Base-by-base conservation (phyloP, 2,797 vertebrate genomes). In the Neosilurus mollespiculum region DNA sequence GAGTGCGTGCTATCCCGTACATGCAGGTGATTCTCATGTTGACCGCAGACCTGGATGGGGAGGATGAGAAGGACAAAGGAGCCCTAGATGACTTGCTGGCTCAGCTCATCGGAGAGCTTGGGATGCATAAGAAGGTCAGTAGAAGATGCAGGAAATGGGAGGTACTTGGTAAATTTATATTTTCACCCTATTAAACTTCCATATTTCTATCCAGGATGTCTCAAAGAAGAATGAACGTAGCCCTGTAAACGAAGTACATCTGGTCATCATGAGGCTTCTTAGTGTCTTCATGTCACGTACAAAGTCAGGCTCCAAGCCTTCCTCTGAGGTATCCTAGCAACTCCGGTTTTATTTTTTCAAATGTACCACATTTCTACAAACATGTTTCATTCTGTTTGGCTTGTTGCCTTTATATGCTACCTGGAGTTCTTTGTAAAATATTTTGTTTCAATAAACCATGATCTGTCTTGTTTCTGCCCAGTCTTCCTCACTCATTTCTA, bases 11-110 rank as follows among this genome's bases (percentile, higher is more conserved):
- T 89, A 99, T 99, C 85, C 98, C 98, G 0, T 99, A 99, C 87
- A 99, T 99, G 98, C 98, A 99, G 94, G 98, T 99, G 83, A 95
- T 99, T 84, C 94, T 99, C 84, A 99, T 99, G 98, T 93, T 99
- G 83, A 99, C 98, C 34, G 97, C 98, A 78, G 98, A 99, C 90
- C 93, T 99, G 30, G 98, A 99, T 86, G 98, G 98, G 22, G 98
- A 99, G 65, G 98, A 99, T 76, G 98, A 99, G 89, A 99, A 99
- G 87, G 98, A 99, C 89, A 99, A 99, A 87, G 98, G 98, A 0
- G 98, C 98, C 73, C 91, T 99, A 80, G 98, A 99, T 87, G 98
- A 99, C 83, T 94, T 99, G 1, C 94, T 99, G 0, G 95, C 97
- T 58, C 98, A 96, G 84, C 96, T 99, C 67, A 99, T 98, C 73